Percentiles rank a stretch among this genome's conserved stretches.
phyloP scores from a whole-genome alignment of 23 tunicate genomes.

The Halocynthia aurantium region DNA sequence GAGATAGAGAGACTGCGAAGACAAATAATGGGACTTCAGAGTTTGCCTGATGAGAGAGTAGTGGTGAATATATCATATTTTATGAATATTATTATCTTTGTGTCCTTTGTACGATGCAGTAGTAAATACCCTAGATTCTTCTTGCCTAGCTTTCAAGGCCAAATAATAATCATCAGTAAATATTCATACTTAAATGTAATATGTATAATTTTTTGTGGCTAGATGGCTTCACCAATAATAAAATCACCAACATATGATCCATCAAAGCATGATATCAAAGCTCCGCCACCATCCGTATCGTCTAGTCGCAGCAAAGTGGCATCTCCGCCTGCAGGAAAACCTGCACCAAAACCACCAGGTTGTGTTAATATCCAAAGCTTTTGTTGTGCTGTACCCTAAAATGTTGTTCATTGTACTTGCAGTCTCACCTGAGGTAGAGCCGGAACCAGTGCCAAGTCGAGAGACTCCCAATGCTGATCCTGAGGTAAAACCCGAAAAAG shows the following conservation, averaged over 20 bases:
- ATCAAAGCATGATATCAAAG: not conserved
- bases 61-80: not conserved
- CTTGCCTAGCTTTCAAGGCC: no score
- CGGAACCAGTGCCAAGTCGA: not conserved
- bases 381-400: no score
- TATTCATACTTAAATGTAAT: no score
- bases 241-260: not conserved
- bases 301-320: not conserved
- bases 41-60: not conserved
- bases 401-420: no score
- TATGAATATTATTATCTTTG: not conserved
- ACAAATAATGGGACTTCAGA: constrained; percentile 13
- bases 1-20: constrained; percentile 45
- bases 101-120: not conserved
- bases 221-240: no score
- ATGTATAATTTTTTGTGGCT: no score
- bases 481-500: not conserved
- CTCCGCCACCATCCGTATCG: not conserved
- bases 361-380: no score
- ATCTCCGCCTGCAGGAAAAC: not conserved
- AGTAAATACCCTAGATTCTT: not conserved
- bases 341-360: constrained; percentile 1
- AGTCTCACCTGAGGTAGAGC: not conserved
- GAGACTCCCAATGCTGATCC: not conserved
- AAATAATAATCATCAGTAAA: no score